These are phyloP conservation scores for Chamaea fasciata DNA, from an alignment of 2,113 vertebrate species.

Conservation along the genomic window DNA sequence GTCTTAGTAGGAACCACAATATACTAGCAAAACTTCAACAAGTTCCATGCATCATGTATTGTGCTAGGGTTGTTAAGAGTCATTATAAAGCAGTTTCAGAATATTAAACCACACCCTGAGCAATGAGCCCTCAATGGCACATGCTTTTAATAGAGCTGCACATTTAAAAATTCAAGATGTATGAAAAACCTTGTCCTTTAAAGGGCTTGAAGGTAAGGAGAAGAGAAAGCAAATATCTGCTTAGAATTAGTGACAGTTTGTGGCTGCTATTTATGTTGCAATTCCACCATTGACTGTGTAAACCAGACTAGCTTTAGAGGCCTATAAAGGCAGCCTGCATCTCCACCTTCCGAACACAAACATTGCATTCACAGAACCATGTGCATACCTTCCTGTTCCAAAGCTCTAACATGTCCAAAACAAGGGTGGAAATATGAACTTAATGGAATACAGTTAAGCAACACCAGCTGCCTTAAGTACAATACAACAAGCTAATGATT, in stretches of 20 bases:
- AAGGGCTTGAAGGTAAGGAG: slow-evolving; percentile 42
- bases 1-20: background rate
- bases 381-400: slow-evolving; percentile 69
- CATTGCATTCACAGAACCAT: slow-evolving; percentile 20
- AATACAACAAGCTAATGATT: slow-evolving; percentile 12
- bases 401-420: slow-evolving; percentile 68
- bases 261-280: slow-evolving; percentile 47
- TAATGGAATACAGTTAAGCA: slow-evolving; percentile 68
- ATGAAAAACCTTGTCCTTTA: slow-evolving; percentile 32
- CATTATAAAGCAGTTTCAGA: background rate
- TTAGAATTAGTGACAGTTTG: slow-evolving; percentile 30
- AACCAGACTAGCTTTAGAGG: slow-evolving; percentile 48
- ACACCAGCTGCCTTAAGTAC: slow-evolving; percentile 61
- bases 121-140: slow-evolving; percentile 53
- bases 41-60: background rate
- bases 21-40: background rate
- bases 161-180: slow-evolving; percentile 13
- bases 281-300: slow-evolving; percentile 30
- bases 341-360: slow-evolving; percentile 39
- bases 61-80: background rate
- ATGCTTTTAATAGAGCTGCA: slow-evolving; percentile 56
- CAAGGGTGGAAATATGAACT: slow-evolving; percentile 62
- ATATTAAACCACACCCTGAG: background rate
- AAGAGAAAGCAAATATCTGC: slow-evolving; percentile 38
- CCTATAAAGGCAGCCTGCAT: slow-evolving; percentile 58